These are phyloP conservation scores for Mormyrus lacerda DNA, from an alignment of 2,113 vertebrate species.

Conservation along the genomic window DNA sequence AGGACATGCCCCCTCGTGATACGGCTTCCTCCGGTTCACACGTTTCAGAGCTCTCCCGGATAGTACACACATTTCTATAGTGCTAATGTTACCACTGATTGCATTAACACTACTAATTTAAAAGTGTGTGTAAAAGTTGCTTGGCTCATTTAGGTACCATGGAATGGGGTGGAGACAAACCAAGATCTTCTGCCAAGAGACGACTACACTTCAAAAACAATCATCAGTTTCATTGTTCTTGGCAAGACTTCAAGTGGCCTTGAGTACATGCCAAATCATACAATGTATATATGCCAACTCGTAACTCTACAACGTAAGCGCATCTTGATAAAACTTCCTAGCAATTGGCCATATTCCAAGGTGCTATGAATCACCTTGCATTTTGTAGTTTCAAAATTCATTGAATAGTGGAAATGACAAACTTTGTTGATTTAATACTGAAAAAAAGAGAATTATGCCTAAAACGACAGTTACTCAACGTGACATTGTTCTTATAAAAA, in stretches of 20 bases:
- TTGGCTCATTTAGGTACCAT: not conserved
- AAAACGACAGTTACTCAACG: not conserved
- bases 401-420: not conserved
- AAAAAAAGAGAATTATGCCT: not conserved
- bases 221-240: slow-evolving; percentile 2
- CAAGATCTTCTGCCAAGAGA: not conserved
- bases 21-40: too few species aligned
- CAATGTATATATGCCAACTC: not conserved
- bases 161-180: not conserved
- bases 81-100: not conserved
- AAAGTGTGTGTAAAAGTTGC: not conserved
- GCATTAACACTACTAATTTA: not conserved
- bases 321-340: not conserved
- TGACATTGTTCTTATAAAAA: not conserved
- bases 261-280: not conserved
- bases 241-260: not conserved
- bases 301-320: not conserved
- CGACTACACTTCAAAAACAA: not conserved
- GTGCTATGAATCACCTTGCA: not conserved
- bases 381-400: not conserved
- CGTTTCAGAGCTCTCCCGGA: too few species aligned
- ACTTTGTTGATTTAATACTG: not conserved
- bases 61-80: not conserved
- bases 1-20: too few species aligned
- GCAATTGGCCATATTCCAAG: not conserved